Percentiles rank a stretch among this genome's conserved stretches.
Evolutionary conservation across 2,113 vertebrate genomes (phyloP).

Genomic region (Atractosteus spatula): DNA sequence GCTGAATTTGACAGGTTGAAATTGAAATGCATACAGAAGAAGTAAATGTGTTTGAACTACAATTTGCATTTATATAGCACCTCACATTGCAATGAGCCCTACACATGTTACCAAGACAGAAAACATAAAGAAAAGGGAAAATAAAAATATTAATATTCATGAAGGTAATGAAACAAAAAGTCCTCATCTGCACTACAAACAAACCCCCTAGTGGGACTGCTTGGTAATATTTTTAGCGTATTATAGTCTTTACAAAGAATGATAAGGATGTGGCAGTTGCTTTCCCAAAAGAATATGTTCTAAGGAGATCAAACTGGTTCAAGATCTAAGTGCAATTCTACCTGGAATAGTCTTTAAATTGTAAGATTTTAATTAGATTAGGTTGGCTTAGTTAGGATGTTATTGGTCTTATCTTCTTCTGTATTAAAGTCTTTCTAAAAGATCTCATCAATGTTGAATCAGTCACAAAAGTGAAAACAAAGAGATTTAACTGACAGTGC

Average conservation of each 20-base stretch:
- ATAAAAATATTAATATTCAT: not conserved
- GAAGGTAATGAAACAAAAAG: not conserved
- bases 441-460: not conserved
- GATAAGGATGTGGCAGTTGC: not conserved
- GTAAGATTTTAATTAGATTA: not conserved
- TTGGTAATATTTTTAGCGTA: not conserved
- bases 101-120: not conserved
- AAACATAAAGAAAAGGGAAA: not conserved
- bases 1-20: too few relatives aligned
- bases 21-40: too few relatives aligned
- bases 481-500: too few relatives aligned
- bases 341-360: too few relatives aligned
- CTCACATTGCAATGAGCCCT: too few relatives aligned
- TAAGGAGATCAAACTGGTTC: not conserved
- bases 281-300: not conserved
- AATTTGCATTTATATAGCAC: too few relatives aligned
- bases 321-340: not conserved
- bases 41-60: too few relatives aligned
- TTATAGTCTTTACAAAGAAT: not conserved
- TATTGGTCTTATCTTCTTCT: not conserved
- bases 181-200: constrained; percentile 4
- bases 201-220: not conserved
- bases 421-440: not conserved
- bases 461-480: not conserved
- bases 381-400: not conserved